Evolutionary conservation across 35 echinoderm and acorn worm species (phyloP).

Genomic region (Strongylocentrotus purpuratus): DNA sequence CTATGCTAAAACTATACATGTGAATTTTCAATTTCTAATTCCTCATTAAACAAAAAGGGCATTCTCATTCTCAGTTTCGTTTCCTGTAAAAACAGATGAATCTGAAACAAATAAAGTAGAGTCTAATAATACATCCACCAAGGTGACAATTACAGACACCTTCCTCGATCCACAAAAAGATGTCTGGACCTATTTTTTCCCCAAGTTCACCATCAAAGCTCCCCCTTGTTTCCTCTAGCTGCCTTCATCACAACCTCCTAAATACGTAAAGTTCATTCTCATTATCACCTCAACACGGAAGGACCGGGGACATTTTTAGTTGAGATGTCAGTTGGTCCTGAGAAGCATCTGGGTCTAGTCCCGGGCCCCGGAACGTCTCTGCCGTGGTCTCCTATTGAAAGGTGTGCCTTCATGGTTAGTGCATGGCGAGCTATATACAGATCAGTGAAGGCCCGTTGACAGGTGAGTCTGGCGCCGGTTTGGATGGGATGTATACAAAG

Average conservation of each 20-base stretch:
- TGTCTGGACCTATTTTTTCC: neutral
- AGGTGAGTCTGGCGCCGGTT: neutral
- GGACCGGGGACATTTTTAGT: neutral
- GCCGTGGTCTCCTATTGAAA: neutral
- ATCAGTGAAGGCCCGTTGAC: neutral
- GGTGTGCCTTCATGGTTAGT: neutral
- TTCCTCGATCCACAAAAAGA: neutral
- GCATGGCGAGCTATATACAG: neutral
- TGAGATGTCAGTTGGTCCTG: slow-evolving; percentile 22
- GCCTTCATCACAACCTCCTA: neutral
- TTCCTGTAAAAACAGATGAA: neutral
- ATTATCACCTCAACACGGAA: slow-evolving; percentile 20
- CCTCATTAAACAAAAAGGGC: neutral
- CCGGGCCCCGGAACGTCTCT: neutral
- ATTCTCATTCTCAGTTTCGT: neutral
- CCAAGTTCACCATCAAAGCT: neutral
- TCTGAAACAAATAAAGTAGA: neutral
- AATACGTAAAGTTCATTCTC: slow-evolving; percentile 16
- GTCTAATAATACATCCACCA: neutral
- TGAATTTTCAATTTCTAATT: neutral
- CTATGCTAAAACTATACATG: too few relatives aligned
- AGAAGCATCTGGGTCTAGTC: neutral
- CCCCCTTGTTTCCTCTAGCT: neutral
- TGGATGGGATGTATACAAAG: neutral
- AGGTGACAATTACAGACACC: neutral